phyloP scores from a whole-genome alignment of 2,113 vertebrate genomes.

The Aptenodytes patagonicus region DNA sequence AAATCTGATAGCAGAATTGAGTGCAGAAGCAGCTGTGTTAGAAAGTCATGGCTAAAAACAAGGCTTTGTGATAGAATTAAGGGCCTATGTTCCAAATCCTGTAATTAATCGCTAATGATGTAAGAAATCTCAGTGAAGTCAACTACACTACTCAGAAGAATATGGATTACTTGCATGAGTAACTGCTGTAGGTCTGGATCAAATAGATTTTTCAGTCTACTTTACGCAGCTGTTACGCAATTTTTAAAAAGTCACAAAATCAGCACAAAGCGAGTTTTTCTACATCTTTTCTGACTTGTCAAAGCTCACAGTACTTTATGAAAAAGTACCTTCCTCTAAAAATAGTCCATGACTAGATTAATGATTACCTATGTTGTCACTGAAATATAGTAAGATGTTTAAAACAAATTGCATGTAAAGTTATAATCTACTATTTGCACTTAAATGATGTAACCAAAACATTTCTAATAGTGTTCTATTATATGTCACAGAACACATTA shows the following conservation, averaged over 20 bases:
- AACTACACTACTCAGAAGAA: background rate
- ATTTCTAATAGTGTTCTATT: conserved; percentile 42
- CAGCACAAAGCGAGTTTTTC: background rate
- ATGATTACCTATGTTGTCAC: background rate
- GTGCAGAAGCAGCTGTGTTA: background rate
- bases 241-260: background rate
- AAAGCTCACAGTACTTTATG: conserved; percentile 1
- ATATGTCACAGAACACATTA: conserved; percentile 12
- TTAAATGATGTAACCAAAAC: conserved; percentile 45
- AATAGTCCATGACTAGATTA: background rate
- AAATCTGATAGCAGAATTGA: background rate
- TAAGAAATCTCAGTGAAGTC: background rate
- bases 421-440: conserved; percentile 47
- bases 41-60: background rate
- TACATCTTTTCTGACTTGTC: background rate
- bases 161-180: background rate
- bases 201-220: background rate
- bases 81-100: background rate
- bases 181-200: background rate
- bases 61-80: background rate
- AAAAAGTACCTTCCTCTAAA: conserved; percentile 8
- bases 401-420: conserved; percentile 51
- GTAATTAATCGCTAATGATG: background rate
- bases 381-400: background rate
- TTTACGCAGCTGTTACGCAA: background rate